Base-by-base conservation (phyloP, 2,797 vertebrate genomes). In the Octomys mimax region DNA sequence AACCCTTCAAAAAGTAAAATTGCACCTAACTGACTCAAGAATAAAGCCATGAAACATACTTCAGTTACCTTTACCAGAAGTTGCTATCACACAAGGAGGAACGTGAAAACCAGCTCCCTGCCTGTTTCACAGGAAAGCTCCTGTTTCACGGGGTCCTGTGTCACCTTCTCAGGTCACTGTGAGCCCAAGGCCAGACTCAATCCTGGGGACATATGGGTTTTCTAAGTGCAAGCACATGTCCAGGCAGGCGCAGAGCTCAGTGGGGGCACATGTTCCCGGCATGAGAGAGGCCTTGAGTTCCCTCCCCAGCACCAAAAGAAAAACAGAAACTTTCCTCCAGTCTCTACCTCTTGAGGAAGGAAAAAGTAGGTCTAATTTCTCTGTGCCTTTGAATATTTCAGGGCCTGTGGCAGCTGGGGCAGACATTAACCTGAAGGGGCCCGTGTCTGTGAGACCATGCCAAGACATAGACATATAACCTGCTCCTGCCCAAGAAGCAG, bases 1-100 rank as follows among this genome's bases (percentile, higher is more conserved):
- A 84, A 82, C 28, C 28, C 28, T 92, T 94, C 79, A 79, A 84
- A 94, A 92, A 96, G 75, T 62, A 84, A 96, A 94, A 84, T 64
- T 57, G 31, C 46, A 64, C 77, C 97, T 42, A 70, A 92, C 81
- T 39, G 61, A 14, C 62, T 92, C 94, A 93, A 90, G 89, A 95
- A 78, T 89, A 62, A 81, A 85, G 52, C n/a, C n/a, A 49, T 64
- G 73, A 92, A 49, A 78, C 73, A n/a, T 12, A 57, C n/a, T 42
- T 16, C 31, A 54, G 39, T n/a, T 62, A 18, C 52, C 19, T 91
- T 61, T n/a, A 61, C 66, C 68, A 59, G 90, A 49, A 24, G 18
- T 75, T 82, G 73, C 86, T 71, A 91, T 75, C 46, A 8, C 2
- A 4, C 26, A 18, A 3, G 18, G 13, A 71, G 18, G 36, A 39